Evolutionary conservation across 2,888 invertebrate species (phyloP), one percentile per base, ranked within the genome.

Genomic region (Congeria kusceri): DNA sequence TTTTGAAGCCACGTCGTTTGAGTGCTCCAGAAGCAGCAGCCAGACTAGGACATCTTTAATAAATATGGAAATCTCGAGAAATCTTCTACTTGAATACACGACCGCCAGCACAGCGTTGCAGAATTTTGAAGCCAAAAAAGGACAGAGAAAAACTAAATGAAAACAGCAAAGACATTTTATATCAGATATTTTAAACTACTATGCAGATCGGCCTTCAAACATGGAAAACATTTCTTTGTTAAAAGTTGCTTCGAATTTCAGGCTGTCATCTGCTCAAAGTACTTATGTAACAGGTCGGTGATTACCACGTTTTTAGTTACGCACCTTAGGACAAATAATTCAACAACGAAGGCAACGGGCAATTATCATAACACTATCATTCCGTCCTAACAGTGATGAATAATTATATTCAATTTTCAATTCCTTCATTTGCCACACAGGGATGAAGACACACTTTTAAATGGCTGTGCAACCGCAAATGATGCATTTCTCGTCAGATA

Each of bases 361-460:
- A 25, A 56, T 79, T 11, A 65, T 79, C 7, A 57, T 70, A 57
- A 61, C 64, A 53, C 70, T 70, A 65, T 58, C 25, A 13, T 62
- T 74, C 32, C 23, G 25, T 20, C 15, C 62, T 29, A 25, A 27
- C 39, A 67, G 39, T 68, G 76, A 80, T 64, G 32, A 75, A 13
- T 80, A 71, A 39, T 80, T 71, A 57, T 80, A 53, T 57, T 67
- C 75, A 46, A 28, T 74, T 13, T 25, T 77, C 13, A n/a, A n/a
- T n/a, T 81, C 32, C 56, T 74, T 18, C 63, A 74, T 63, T 63
- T 74, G 23, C 81, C 77, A 53, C 67, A 71, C 57, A 29, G 71
- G 27, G 28, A 63, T 67, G 75, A 77, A 64, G 49, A 23, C 20
- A 20, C 53, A 23, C 49, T 77, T n/a, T 18, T 75, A 44, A 18